Evolutionary conservation across 2,888 invertebrate species (phyloP), one percentile per base, ranked within the genome.

Genomic region (Ichneumoninae sp.): DNA sequence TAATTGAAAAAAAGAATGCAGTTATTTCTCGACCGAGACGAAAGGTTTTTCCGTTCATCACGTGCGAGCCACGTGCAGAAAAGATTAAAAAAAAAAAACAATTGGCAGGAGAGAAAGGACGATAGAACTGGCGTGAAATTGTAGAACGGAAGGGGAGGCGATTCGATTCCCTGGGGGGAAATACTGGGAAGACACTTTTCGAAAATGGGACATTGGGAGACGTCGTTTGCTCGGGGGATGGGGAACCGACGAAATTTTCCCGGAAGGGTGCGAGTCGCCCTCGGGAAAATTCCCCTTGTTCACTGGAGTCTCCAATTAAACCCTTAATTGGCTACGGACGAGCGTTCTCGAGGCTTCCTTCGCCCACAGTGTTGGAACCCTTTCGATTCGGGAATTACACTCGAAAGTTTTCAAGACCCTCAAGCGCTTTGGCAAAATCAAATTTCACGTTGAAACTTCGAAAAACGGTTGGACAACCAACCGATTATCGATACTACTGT

Each of bases 191-290:
- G 52, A 19, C 19, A 36, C 50, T 52, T 54, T 70, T 70, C 19
- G 69, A 70, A 52, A 52, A 70, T 70, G 52, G 7, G 69, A 47
- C 69, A 69, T 50, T 33, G 50, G 50, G n/a, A 19, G 19, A 70
- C 8, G 10, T 52, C 19, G 13, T 54, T 54, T 8, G 52, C 19
- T 54, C 52, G n/a, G 7, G 52, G 19, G 13, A 30, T 54, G 44
- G 33, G 36, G 36, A 10, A 36, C 30, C 33, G 33, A 7, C 69
- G n/a, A 52, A 50, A 33, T 52, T 52, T 70, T 70, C 19, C 52
- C 52, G 13, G n/a, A 70, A 33, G 70, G 70, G 52, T 54, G n/a
- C 3, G 26, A 8, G 33, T 52, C 52, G 8, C 52, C 33, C 33
- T 36, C 33, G 30, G n/a, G 70, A 10, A 44, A 70, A 70, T 33